phyloP scores from a whole-genome alignment of 2,888 invertebrate species.

The Epicampocera succincta region DNA sequence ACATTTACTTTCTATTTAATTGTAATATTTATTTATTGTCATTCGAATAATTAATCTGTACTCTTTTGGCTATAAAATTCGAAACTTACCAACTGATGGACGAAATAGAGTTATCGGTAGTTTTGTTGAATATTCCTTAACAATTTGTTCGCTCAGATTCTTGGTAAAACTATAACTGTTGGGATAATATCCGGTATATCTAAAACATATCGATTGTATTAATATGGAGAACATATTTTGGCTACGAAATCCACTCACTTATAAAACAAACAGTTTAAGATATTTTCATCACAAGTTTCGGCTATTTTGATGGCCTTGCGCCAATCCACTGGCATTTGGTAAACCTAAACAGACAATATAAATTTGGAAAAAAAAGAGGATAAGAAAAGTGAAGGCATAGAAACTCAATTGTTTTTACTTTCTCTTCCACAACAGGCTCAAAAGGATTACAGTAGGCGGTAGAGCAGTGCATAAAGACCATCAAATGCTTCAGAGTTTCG shows the following conservation, averaged over 20 bases:
- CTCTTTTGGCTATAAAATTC: too few relatives aligned
- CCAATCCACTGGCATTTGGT: constrained; percentile 86
- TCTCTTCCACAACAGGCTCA: constrained; percentile 84
- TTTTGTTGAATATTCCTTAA: constrained; percentile 85
- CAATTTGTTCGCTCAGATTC: constrained; percentile 89
- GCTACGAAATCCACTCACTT: constrained; percentile 47
- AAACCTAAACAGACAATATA: constrained; percentile 73
- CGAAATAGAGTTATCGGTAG: constrained; percentile 89
- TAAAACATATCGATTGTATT: constrained; percentile 71
- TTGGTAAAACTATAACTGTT: constrained; percentile 96
- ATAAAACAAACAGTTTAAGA: constrained; percentile 53
- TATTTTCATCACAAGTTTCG: constrained; percentile 84
- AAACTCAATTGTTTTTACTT: too few relatives aligned
- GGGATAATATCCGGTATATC: constrained; percentile 85
- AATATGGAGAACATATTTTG: not conserved
- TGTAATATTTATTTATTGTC: too few relatives aligned
- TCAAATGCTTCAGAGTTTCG: constrained; percentile 82
- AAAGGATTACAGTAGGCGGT: constrained; percentile 94
- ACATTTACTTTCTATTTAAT: too few relatives aligned
- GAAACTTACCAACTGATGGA: constrained; percentile 84
- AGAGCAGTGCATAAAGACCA: constrained; percentile 90
- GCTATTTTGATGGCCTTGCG: constrained; percentile 85
- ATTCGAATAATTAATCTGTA: too few relatives aligned
- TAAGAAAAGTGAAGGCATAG: too few relatives aligned
- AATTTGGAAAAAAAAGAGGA: too few relatives aligned